A percentile compares a stretch with the other conserved stretches of the same genome.
These are phyloP conservation scores for Cactoblastis cactorum DNA, from an alignment of 2,888 invertebrate genomes.

Conservation along the genomic window DNA sequence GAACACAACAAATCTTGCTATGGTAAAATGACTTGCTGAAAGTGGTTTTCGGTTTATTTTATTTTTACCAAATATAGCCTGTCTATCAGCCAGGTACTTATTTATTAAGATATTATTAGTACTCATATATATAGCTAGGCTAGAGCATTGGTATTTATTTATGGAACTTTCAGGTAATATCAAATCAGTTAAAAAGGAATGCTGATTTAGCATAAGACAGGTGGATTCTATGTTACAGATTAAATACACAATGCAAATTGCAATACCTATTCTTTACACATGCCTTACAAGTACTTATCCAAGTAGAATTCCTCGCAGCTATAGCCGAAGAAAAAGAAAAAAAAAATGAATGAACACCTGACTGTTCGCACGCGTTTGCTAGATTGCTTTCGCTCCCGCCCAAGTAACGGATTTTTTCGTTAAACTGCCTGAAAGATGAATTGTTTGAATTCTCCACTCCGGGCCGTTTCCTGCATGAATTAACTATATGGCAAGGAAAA, in stretches of 20 bases:
- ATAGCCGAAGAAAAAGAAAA: conserved; percentile 26
- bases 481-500: conserved; percentile 3
- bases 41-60: not conserved
- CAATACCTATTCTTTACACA: not conserved
- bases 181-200: too few relatives aligned
- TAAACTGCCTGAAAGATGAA: conserved; percentile 39
- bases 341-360: conserved; percentile 52
- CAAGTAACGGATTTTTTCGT: conserved; percentile 46
- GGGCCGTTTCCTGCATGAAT: conserved; percentile 22
- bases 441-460: conserved; percentile 34
- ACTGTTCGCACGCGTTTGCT: conserved; percentile 55
- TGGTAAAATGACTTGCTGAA: conserved; percentile 4
- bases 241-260: not conserved
- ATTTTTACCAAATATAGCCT: not conserved
- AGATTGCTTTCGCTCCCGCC: conserved; percentile 51
- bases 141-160: too few relatives aligned
- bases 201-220: not conserved
- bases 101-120: too few relatives aligned
- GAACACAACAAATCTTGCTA: conserved; percentile 11
- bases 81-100: too few relatives aligned
- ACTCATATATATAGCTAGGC: too few relatives aligned
- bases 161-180: too few relatives aligned
- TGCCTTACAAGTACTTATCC: not conserved
- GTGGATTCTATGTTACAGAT: not conserved
- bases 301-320: conserved; percentile 24